A percentile compares a stretch with the other conserved stretches of the same genome.
phyloP scores from a whole-genome alignment of 1,140 invertebrate genomes.

The Protaetia brevitarsis region DNA sequence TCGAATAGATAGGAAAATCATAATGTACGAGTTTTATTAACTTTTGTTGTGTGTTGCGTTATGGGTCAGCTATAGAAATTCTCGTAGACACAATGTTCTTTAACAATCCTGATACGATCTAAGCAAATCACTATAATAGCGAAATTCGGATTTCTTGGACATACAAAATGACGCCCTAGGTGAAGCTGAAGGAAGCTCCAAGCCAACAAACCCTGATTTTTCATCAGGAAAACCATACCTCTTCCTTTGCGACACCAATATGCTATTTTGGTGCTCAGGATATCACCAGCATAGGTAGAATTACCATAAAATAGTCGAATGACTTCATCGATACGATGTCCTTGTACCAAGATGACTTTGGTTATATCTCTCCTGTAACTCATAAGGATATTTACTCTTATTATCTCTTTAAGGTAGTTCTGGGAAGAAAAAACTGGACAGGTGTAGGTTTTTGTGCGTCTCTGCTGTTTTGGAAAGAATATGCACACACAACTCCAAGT shows the following conservation, averaged over 20 bases:
- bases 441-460: constrained; percentile 32
- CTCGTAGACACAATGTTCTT: constrained; percentile 32
- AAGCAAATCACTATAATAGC: constrained; percentile 31
- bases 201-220: constrained; percentile 25
- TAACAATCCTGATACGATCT: constrained; percentile 4
- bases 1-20: neutral
- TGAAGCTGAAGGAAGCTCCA: neutral
- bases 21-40: too few relatives aligned
- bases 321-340: constrained; percentile 41
- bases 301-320: constrained; percentile 29
- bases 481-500: constrained; percentile 39
- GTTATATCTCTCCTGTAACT: constrained; percentile 25
- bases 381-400: constrained; percentile 21
- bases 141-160: constrained; percentile 29
- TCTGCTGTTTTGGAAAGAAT: constrained; percentile 38
- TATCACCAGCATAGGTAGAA: constrained; percentile 22
- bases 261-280: constrained; percentile 32
- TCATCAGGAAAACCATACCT: constrained; percentile 39
- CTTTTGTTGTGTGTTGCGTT: neutral
- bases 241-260: constrained; percentile 28
- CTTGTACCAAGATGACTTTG: constrained; percentile 30
- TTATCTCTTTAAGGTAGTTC: constrained; percentile 1
- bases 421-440: constrained; percentile 26
- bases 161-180: constrained; percentile 27
- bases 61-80: constrained; percentile 28